These are phyloP conservation scores for Puma concolor DNA, from an alignment of 2,113 vertebrate species.

Conservation along the genomic window DNA sequence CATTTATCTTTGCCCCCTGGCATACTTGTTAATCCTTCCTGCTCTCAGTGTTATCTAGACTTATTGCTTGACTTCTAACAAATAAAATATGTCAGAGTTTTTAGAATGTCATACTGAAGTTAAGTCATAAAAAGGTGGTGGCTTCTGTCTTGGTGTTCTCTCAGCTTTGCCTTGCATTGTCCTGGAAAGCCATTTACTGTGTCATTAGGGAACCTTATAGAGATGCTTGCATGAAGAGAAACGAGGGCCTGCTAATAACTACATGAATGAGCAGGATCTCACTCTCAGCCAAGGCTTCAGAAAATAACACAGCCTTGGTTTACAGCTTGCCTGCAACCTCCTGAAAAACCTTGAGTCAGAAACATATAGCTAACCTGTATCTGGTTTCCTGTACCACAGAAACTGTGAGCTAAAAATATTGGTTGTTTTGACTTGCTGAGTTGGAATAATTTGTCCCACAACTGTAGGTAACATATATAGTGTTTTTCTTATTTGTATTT, in stretches of 20 bases:
- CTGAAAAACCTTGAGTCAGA: background rate
- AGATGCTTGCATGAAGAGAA: background rate
- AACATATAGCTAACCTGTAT: background rate
- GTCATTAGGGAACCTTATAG: background rate
- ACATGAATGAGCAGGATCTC: background rate
- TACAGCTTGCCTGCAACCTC: background rate
- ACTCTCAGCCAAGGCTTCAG: background rate
- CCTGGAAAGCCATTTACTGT: background rate
- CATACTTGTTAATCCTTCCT: rapidly evolving
- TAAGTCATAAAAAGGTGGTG: background rate
- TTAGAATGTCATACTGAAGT: background rate
- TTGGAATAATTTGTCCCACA: background rate
- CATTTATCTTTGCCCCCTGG: background rate
- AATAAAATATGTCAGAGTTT: background rate
- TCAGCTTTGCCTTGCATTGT: background rate
- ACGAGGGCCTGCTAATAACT: background rate
- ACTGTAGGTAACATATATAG: background rate
- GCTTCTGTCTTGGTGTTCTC: background rate
- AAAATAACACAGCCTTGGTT: background rate
- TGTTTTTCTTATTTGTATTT: background rate
- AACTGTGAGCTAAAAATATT: background rate
- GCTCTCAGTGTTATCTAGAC: background rate
- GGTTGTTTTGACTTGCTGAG: background rate
- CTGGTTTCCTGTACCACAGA: background rate
- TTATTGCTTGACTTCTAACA: background rate